phyloP scores from a whole-genome alignment of 1,140 invertebrate species.

The Halictus rubicundus region DNA sequence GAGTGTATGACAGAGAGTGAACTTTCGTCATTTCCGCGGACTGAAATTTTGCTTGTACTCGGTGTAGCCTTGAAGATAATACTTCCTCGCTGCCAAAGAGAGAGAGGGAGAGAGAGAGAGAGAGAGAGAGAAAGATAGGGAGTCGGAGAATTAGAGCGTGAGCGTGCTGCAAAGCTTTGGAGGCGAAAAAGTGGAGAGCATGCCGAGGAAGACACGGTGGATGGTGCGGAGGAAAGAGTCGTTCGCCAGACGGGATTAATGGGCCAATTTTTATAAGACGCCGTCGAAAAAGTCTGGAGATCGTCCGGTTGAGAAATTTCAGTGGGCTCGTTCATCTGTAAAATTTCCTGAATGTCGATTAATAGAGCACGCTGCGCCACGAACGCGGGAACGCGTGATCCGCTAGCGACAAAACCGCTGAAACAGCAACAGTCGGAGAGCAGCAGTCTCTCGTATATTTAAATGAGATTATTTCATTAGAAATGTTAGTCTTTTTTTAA shows the following conservation, averaged over 20 bases:
- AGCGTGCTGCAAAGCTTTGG: not conserved
- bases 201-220: too few species aligned
- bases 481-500: too few species aligned
- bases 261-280: constrained; percentile 1
- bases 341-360: not conserved
- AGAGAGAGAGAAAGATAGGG: not conserved
- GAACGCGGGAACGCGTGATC: not conserved
- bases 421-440: too few species aligned
- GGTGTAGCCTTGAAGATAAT: not conserved
- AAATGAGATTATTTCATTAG: too few species aligned
- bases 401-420: too few species aligned
- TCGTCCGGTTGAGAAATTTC: not conserved
- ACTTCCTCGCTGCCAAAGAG: too few species aligned
- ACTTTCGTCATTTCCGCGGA: not conserved
- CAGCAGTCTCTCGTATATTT: too few species aligned
- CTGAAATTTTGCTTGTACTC: not conserved
- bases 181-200: constrained; percentile 7
- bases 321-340: not conserved
- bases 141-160: not conserved
- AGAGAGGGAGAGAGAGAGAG: too few species aligned
- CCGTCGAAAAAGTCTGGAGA: not conserved
- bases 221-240: not conserved
- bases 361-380: too few species aligned
- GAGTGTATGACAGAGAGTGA: not conserved
- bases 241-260: not conserved